These are phyloP conservation scores for Dicyrtoma fusca DNA, from an alignment of 2,888 invertebrate species.

Conservation along the genomic window DNA sequence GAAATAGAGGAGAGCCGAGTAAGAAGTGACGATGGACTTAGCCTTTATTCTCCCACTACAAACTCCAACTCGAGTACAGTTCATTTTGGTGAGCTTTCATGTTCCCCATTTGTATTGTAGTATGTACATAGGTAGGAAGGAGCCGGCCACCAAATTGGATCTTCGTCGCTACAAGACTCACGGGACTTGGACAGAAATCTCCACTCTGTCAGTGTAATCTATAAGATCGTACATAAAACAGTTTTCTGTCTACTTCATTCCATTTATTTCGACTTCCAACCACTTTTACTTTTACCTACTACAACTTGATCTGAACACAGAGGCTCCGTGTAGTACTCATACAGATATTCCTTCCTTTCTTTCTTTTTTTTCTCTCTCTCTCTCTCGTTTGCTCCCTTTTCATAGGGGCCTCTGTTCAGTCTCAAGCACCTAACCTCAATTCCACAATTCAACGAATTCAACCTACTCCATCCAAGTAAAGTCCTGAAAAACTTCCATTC, in stretches of 20 bases:
- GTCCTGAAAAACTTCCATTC: not conserved
- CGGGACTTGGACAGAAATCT: constrained; percentile 36
- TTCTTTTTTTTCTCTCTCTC: not conserved
- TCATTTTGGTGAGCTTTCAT: constrained; percentile 30
- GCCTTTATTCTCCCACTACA: constrained; percentile 1
- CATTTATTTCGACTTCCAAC: constrained; percentile 21
- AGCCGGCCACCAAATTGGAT: constrained; percentile 38
- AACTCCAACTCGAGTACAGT: constrained; percentile 8
- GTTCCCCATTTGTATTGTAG: constrained; percentile 27
- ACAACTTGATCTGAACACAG: too few species aligned
- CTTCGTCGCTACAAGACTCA: constrained; percentile 38
- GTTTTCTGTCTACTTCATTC: constrained; percentile 27
- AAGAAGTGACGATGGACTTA: constrained; percentile 24
- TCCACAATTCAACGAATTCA: not conserved
- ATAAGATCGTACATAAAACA: constrained; percentile 35
- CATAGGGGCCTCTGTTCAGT: not conserved
- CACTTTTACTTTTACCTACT: too few species aligned
- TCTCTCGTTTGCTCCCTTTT: not conserved
- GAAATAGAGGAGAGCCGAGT: constrained; percentile 4
- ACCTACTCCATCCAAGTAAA: not conserved
- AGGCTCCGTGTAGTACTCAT: too few species aligned
- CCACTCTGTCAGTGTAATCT: constrained; percentile 32
- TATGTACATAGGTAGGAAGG: constrained; percentile 2
- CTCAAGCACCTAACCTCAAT: constrained; percentile 10
- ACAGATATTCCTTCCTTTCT: too few species aligned